A percentile compares a stretch with the other conserved stretches of the same genome.
These are phyloP conservation scores for Miichthys miiuy DNA, from an alignment of 2,797 vertebrate species.

Conservation along the genomic window DNA sequence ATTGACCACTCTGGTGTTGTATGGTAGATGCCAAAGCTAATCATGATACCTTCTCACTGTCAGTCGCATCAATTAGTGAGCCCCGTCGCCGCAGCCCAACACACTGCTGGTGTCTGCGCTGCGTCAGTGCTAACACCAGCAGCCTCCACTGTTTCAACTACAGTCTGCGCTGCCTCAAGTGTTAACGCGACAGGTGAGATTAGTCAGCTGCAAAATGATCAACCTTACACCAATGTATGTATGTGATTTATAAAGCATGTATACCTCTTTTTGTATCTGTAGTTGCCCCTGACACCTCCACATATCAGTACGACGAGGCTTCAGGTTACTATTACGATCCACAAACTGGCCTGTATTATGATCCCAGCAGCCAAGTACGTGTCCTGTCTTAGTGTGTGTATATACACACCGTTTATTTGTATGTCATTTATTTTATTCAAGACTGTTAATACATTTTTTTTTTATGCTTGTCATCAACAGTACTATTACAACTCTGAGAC, in stretches of 20 bases:
- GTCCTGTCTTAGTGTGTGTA: background rate
- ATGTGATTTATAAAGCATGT: background rate
- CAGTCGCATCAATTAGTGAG: conserved; percentile 57
- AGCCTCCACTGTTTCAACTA: conserved; percentile 40
- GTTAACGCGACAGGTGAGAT: conserved; percentile 57
- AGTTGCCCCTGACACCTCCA: conserved; percentile 91
- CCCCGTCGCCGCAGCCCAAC: conserved; percentile 53
- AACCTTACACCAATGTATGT: background rate
- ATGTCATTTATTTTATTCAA: background rate
- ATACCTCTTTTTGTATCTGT: background rate
- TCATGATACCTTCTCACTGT: background rate
- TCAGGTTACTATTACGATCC: conserved; percentile 96
- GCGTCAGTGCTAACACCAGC: conserved; percentile 35
- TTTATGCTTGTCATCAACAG: conserved; percentile 70
- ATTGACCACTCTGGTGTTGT: background rate
- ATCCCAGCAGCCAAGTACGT: conserved; percentile 92
- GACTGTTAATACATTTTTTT: background rate
- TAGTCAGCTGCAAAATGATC: no score
- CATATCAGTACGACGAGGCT: conserved; percentile 94
- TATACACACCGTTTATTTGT: background rate
- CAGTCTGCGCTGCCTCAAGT: conserved; percentile 9
- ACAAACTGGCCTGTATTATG: conserved; percentile 93
- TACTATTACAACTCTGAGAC: conserved; percentile 95
- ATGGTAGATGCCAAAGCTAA: background rate
- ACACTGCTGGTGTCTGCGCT: conserved; percentile 35